These are phyloP conservation scores for Eleutherodactylus coqui DNA, from an alignment of 2,797 vertebrate species.

Conservation along the genomic window DNA sequence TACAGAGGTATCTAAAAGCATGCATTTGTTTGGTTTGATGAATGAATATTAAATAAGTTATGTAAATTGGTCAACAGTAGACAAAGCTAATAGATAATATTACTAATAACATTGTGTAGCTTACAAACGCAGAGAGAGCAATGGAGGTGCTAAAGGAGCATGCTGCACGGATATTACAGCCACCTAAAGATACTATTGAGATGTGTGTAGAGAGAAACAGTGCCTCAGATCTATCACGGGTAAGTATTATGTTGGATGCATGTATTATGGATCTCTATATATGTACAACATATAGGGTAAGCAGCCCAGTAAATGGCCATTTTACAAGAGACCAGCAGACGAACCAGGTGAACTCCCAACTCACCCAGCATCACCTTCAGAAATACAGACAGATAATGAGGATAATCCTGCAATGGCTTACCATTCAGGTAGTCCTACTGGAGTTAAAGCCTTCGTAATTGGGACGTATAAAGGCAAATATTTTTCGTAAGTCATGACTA, in stretches of 20 bases:
- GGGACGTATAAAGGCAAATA: no score
- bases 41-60: not conserved
- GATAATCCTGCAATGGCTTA: no score
- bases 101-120: slow-evolving; percentile 67
- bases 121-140: slow-evolving; percentile 69
- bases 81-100: not conserved
- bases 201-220: slow-evolving; percentile 75
- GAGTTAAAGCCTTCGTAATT: no score
- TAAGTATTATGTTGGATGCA: slow-evolving; percentile 51
- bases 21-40: not conserved
- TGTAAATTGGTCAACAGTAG: not conserved
- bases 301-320: no score
- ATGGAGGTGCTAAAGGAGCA: slow-evolving; percentile 73
- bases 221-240: slow-evolving; percentile 69
- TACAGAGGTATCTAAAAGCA: slow-evolving; percentile 74
- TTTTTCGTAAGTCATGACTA: no score
- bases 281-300: no score
- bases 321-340: no score
- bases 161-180: slow-evolving; percentile 3
- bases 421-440: no score
- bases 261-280: not conserved
- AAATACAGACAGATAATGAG: no score
- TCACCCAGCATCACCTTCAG: no score
- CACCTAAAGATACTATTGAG: slow-evolving; percentile 55
- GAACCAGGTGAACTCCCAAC: no score